Conservation (phyloP, 2,888 invertebrate species). For the Protodeltote pygarga region DNA sequence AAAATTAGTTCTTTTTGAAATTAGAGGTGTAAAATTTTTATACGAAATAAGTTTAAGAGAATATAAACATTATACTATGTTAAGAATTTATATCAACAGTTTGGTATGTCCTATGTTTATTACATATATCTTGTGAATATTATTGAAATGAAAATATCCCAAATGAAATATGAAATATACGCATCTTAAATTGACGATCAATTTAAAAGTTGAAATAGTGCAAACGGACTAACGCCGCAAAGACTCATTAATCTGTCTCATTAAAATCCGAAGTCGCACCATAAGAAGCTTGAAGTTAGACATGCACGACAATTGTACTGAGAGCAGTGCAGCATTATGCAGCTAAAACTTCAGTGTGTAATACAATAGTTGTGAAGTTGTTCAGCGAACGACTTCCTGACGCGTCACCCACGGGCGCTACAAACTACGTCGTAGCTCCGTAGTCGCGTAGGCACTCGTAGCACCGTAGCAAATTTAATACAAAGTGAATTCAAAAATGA, state of each 20-base stretch:
- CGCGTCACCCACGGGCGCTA: conserved; percentile 3
- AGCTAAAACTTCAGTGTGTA: conserved; percentile 8
- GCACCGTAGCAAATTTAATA: background rate
- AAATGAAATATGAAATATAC: too few species aligned
- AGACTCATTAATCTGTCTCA: background rate
- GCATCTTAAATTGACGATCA: too few species aligned
- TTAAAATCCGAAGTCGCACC: background rate
- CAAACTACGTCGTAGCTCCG: conserved; percentile 2
- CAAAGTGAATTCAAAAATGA: conserved; percentile 1
- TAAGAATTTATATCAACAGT: too few species aligned
- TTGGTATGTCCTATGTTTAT: too few species aligned
- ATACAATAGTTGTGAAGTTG: conserved; percentile 11
- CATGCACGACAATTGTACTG: background rate
- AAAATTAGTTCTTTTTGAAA: too few species aligned
- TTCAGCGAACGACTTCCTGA: conserved; percentile 3
- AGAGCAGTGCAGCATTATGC: background rate
- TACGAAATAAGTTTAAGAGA: too few species aligned
- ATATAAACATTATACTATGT: too few species aligned
- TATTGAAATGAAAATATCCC: too few species aligned
- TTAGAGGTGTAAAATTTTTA: too few species aligned
- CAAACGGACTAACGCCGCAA: background rate
- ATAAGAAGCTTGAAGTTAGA: background rate
- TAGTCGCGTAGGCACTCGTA: too few species aligned
- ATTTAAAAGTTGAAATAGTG: background rate
- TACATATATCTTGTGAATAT: too few species aligned